These are phyloP conservation scores for Chloroclystis v-ata DNA, from an alignment of 2,888 invertebrate genomes.

Conservation along the genomic window DNA sequence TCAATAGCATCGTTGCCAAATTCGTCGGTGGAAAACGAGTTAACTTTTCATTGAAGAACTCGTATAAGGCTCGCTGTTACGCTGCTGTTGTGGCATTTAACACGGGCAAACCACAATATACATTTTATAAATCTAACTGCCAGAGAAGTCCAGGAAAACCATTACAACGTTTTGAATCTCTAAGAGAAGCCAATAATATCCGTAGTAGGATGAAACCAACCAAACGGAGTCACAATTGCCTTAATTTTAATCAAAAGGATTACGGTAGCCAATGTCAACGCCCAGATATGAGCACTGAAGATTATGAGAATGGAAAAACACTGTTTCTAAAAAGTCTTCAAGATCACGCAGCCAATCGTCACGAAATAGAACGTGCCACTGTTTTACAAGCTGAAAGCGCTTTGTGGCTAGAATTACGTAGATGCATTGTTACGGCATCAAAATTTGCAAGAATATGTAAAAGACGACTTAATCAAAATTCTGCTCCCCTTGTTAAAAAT, in stretches of 20 bases:
- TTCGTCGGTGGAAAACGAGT: constrained; percentile 21
- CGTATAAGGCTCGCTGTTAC: constrained; percentile 21
- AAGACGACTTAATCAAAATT: constrained; percentile 3
- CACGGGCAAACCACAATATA: constrained; percentile 18
- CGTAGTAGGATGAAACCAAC: constrained; percentile 3
- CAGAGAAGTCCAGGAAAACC: constrained; percentile 16
- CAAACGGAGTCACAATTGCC: constrained; percentile 2
- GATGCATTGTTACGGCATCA: constrained; percentile 3
- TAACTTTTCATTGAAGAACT: constrained; percentile 26
- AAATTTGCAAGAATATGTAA: constrained; percentile 1
- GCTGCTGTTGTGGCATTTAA: constrained; percentile 23
- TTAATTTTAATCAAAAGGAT: constrained; percentile 9
- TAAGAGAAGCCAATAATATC: constrained; percentile 7
- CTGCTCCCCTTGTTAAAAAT: constrained; percentile 14
- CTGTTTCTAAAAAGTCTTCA: constrained; percentile 12
- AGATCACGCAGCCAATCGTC: constrained; percentile 5
- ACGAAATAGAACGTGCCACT: constrained; percentile 21
- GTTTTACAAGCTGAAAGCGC: constrained; percentile 8
- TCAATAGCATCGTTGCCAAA: constrained; percentile 26
- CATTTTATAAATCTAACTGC: constrained; percentile 11
- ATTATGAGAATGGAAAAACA: constrained; percentile 10
- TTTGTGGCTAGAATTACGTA: constrained; percentile 4
- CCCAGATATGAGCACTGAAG: constrained; percentile 12
- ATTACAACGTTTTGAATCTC: constrained; percentile 8
- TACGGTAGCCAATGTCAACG: constrained; percentile 11